Evolutionary conservation across 2,888 invertebrate species (phyloP).

Genomic region (Troides helena): DNA sequence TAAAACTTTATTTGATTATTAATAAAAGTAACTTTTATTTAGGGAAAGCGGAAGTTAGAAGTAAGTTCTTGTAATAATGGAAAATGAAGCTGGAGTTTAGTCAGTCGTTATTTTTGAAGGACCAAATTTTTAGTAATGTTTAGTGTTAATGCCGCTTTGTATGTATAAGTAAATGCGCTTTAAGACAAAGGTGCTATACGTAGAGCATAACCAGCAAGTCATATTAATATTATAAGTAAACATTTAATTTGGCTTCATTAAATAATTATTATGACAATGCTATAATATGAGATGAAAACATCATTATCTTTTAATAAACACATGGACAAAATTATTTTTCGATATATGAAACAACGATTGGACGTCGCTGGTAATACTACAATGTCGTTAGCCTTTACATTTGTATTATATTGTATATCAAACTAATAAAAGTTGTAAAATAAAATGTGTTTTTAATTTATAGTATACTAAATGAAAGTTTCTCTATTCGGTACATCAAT

Average conservation of each 20-base stretch:
- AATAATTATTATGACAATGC: too few relatives aligned
- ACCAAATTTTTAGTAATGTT: constrained; percentile 23
- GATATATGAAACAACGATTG: not conserved
- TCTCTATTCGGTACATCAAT: too few relatives aligned
- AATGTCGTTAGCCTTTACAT: constrained; percentile 31
- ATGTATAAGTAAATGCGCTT: constrained; percentile 16
- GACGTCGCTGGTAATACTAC: constrained; percentile 5
- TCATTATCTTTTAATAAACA: not conserved
- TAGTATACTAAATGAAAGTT: not conserved
- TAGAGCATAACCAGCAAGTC: constrained; percentile 15
- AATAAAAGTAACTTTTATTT: too few relatives aligned
- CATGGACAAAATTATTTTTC: not conserved
- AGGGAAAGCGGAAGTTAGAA: not conserved
- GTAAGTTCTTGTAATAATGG: not conserved
- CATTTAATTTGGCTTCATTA: not conserved
- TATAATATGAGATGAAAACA: not conserved
- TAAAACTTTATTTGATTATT: too few relatives aligned
- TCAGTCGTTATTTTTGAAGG: constrained; percentile 13
- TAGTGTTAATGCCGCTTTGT: constrained; percentile 11
- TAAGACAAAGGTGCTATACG: constrained; percentile 24
- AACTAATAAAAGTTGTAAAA: constrained; percentile 20
- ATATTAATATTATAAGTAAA: not conserved
- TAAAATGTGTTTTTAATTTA: not conserved
- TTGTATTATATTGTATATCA: constrained; percentile 35
- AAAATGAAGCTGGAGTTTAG: not conserved